Base-by-base conservation (phyloP, 2,113 vertebrate genomes). In the Balaenoptera acutorostrata region DNA sequence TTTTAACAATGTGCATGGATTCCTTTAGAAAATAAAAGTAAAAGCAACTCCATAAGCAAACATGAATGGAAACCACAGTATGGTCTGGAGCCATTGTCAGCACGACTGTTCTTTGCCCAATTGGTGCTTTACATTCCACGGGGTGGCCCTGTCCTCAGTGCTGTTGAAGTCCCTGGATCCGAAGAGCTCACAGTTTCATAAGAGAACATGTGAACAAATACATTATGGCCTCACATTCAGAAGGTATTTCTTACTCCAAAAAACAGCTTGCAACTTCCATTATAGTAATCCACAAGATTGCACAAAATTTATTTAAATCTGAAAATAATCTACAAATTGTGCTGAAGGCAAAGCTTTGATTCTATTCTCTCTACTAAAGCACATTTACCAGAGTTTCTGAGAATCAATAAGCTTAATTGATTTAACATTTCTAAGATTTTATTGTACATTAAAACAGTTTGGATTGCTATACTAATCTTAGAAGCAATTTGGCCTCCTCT, bases 391-490 rank as follows among this genome's bases (percentile, higher is more conserved):
- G 29, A 49, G 36, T 3, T 93, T 85, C 88, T 46, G 29, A 86
- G 36, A 90, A 96, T 89, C 29, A 90, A 77, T 74, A 84, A 27
- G 25, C 44, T 82, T 96, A 94, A 87, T 5, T 90, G 17, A 87
- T 95, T 94, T 74, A 66, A 89, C 57, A 84, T 83, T 89, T 90
- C 36, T 63, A 97, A 95, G 75, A 94, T 63, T 92, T 90, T 74
- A 97, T 83, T 96, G 8, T 75, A 92, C 17, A 52, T 86, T 77
- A 63, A 94, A 89, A 59, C 5, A 95, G 41, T 81, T 88, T 90
- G 29, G 49, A 80, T 75, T 80, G 46, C 46, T 64, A 69, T 15
- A 63, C 46, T 80, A 89, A 85, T 94, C 52, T 49, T 93, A 46
- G 41, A 97, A 87, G 63, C 69, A 87, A 75, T 92, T 92, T 96